These are phyloP conservation scores for Temnothorax rugatulus DNA, from an alignment of 2,888 invertebrate genomes.

Conservation along the genomic window DNA sequence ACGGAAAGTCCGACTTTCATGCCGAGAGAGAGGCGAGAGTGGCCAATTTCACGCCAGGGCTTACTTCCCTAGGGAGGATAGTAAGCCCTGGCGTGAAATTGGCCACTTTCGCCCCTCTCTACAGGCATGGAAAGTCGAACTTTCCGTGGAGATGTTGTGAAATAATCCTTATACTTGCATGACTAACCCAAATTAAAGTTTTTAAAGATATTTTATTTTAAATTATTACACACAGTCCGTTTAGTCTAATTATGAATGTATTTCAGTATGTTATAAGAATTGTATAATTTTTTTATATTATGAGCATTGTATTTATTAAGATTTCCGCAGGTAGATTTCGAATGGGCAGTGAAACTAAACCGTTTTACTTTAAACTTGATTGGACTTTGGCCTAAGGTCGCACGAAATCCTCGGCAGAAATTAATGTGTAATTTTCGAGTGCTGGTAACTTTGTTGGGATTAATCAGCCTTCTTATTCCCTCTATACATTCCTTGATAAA, in stretches of 20 bases:
- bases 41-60: too few relatives aligned
- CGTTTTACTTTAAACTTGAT: conserved; percentile 24
- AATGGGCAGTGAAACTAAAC: conserved; percentile 58
- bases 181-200: neutral
- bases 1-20: too few relatives aligned
- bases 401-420: neutral
- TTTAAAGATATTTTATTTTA: too few relatives aligned
- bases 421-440: conserved; percentile 25
- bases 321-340: conserved; percentile 43
- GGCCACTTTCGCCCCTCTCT: too few relatives aligned
- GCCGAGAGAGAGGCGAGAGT: too few relatives aligned
- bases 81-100: too few relatives aligned
- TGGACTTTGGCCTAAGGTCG: conserved; percentile 56
- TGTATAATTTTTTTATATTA: too few relatives aligned
- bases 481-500: conserved; percentile 7
- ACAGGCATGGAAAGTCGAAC: too few relatives aligned
- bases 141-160: too few relatives aligned
- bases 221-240: too few relatives aligned
- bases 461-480: conserved; percentile 5
- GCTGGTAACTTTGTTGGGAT: neutral
- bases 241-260: neutral
- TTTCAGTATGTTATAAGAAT: too few relatives aligned
- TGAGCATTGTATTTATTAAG: neutral
- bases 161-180: neutral
- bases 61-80: too few relatives aligned